Evolutionary conservation across 2,113 vertebrate species (phyloP).

Genomic region (Parus major): DNA sequence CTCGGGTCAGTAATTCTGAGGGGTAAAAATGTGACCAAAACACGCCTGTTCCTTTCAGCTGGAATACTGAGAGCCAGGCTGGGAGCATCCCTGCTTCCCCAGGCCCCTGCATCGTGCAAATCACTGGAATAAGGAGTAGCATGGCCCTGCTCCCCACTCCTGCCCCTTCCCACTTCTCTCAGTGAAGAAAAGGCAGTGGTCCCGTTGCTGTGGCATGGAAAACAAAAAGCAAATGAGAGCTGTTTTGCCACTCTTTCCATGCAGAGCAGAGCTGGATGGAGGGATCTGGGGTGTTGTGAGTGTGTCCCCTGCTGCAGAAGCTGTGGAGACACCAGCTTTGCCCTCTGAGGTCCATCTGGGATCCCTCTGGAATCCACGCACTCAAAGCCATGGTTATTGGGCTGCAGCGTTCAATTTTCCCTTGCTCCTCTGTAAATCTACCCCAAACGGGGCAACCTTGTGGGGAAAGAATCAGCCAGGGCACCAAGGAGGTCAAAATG

Average conservation of each 20-base stretch:
- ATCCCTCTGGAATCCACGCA: neutral
- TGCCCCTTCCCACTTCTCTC: neutral
- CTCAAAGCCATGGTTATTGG: neutral
- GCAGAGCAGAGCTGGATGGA: neutral
- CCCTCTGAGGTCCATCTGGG: neutral
- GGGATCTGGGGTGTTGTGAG: accelerated
- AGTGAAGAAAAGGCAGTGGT: neutral
- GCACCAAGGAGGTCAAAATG: neutral
- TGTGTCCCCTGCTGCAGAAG: neutral
- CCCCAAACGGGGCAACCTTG: neutral
- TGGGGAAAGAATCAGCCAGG: neutral
- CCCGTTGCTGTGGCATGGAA: accelerated
- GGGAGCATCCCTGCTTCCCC: neutral
- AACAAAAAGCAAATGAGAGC: neutral
- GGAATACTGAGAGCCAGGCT: neutral
- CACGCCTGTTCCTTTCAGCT: neutral
- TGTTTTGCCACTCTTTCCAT: neutral
- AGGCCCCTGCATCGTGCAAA: neutral
- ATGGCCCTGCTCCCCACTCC: neutral
- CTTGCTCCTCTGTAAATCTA: neutral
- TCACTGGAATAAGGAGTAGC: neutral
- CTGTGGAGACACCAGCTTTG: neutral
- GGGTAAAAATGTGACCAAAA: neutral
- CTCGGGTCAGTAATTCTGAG: neutral
- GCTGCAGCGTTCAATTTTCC: neutral